These are phyloP conservation scores for Cecidostiba fungosa DNA, from an alignment of 2,888 invertebrate genomes.

Conservation along the genomic window DNA sequence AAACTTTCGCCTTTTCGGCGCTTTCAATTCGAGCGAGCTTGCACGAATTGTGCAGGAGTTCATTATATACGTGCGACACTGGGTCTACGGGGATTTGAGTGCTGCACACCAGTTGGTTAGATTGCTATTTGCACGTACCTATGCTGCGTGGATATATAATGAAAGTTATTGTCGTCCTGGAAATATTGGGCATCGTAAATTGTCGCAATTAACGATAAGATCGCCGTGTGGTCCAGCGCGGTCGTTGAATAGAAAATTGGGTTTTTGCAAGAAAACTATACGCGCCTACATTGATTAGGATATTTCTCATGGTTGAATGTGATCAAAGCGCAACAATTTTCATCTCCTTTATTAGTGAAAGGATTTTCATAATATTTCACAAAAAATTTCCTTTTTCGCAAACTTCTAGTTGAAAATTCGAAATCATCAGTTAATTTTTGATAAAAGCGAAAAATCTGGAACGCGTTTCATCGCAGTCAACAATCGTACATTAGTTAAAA, in stretches of 20 bases:
- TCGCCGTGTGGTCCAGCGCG: neutral
- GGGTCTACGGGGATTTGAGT: neutral
- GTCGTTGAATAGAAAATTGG: neutral
- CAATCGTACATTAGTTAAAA: neutral
- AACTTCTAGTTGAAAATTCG: neutral
- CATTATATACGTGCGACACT: neutral
- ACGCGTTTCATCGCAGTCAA: neutral
- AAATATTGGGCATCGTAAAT: neutral
- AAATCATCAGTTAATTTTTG: neutral
- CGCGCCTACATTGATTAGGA: neutral
- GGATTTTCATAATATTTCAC: neutral
- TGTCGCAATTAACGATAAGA: neutral
- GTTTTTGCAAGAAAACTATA: neutral
- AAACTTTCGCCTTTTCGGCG: slow-evolving; percentile 16
- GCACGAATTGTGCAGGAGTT: neutral
- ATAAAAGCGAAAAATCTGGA: neutral
- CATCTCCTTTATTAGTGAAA: neutral
- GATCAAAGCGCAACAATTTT: too few relatives aligned
- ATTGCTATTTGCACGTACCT: neutral
- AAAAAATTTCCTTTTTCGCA: neutral
- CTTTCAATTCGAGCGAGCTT: slow-evolving; percentile 29
- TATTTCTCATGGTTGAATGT: neutral
- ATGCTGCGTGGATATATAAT: neutral
- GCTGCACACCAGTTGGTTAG: neutral
- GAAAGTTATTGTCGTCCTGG: neutral